These are phyloP conservation scores for Prunella himalayana DNA, from an alignment of 2,113 vertebrate species.

Conservation along the genomic window DNA sequence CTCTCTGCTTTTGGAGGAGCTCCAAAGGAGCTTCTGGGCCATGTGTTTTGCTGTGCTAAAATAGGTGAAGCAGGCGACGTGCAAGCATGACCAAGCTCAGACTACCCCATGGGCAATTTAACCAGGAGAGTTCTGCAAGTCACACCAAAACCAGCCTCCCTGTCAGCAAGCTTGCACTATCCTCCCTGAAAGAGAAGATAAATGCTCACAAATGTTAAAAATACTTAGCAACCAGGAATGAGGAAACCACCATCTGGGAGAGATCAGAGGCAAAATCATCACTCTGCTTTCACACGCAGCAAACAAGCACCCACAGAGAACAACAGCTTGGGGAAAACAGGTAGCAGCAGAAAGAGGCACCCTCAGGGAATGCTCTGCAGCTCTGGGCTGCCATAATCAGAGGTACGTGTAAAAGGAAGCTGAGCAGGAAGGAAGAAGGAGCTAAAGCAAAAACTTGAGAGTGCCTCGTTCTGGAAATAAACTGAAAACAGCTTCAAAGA, in stretches of 20 bases:
- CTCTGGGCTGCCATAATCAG: background rate
- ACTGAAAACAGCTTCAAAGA: background rate
- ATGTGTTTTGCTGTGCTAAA: background rate
- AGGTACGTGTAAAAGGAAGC: background rate
- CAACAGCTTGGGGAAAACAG: background rate
- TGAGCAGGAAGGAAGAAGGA: background rate
- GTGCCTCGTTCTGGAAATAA: background rate
- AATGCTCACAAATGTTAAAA: background rate
- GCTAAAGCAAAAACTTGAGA: background rate
- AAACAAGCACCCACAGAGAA: background rate
- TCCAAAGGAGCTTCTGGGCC: background rate
- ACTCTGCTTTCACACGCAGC: background rate
- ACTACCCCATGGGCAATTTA: background rate
- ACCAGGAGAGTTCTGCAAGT: background rate
- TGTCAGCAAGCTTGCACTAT: background rate
- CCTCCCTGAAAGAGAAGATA: background rate
- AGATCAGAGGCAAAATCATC: conserved; percentile 13
- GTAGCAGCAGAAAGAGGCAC: background rate
- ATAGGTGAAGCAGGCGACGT: background rate
- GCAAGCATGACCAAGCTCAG: background rate
- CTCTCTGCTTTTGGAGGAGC: background rate
- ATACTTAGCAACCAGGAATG: background rate
- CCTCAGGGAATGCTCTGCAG: background rate
- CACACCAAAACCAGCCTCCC: background rate
- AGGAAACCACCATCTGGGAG: conserved; percentile 11